Conservation (phyloP, 2,888 invertebrate species). For the Trissoscelio sp. region DNA sequence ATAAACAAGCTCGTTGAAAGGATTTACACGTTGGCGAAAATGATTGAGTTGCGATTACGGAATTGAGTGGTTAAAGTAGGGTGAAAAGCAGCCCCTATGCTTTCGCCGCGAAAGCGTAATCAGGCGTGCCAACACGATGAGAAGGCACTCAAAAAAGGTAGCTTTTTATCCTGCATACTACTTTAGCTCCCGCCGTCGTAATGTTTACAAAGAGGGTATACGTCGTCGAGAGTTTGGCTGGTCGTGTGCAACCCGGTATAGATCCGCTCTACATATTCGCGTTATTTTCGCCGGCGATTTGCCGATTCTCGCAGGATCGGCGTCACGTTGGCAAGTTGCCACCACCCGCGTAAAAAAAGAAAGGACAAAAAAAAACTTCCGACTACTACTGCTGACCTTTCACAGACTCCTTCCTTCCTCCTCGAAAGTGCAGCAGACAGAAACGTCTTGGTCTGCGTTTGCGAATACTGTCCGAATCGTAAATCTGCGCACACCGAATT, state of each 20-base stretch:
- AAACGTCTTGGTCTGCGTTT: slow-evolving; percentile 56
- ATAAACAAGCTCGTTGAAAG: slow-evolving; percentile 17
- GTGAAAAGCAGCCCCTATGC: slow-evolving; percentile 52
- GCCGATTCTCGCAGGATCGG: slow-evolving; percentile 41
- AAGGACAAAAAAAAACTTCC: too few relatives aligned
- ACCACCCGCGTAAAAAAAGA: slow-evolving; percentile 37
- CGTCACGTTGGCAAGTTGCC: slow-evolving; percentile 55
- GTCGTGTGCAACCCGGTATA: slow-evolving; percentile 8
- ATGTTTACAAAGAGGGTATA: slow-evolving; percentile 44
- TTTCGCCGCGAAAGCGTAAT: slow-evolving; percentile 51
- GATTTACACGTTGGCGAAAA: slow-evolving; percentile 41
- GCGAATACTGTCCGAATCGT: slow-evolving; percentile 62
- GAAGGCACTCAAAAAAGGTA: slow-evolving; percentile 55
- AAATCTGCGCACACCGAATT: slow-evolving; percentile 62
- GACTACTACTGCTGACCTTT: slow-evolving; percentile 68
- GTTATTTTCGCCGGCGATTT: slow-evolving; percentile 42
- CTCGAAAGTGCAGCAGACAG: slow-evolving; percentile 61
- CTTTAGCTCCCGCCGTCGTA: slow-evolving; percentile 14
- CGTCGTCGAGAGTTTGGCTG: slow-evolving; percentile 5
- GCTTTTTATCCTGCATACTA: slow-evolving; percentile 56
- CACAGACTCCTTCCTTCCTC: slow-evolving; percentile 47
- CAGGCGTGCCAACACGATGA: slow-evolving; percentile 62
- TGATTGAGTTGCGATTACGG: slow-evolving; percentile 63
- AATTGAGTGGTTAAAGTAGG: slow-evolving; percentile 58
- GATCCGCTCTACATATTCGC: slow-evolving; percentile 12